These are phyloP conservation scores for Coluber constrictor DNA, from an alignment of 2,797 vertebrate species.

Conservation along the genomic window DNA sequence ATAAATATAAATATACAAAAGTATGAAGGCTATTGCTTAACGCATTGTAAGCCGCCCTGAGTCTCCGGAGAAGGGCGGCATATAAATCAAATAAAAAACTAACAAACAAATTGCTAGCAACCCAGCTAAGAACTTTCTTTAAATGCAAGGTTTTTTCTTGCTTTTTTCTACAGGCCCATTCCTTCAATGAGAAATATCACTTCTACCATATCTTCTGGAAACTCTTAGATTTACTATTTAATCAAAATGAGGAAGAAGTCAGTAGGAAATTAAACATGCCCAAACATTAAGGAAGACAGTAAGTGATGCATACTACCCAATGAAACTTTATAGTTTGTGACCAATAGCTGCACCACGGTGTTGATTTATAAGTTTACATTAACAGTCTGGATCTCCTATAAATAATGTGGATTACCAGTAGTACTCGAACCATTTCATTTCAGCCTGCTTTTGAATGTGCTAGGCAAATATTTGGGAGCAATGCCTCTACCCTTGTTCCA, in stretches of 20 bases:
- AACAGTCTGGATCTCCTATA: slow-evolving; percentile 47
- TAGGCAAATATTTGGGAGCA: neutral
- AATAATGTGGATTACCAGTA: slow-evolving; percentile 38
- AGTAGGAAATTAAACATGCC: slow-evolving; percentile 52
- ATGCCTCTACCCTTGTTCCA: neutral
- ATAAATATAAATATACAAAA: no score
- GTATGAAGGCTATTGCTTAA: no score
- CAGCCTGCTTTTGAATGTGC: slow-evolving; percentile 3
- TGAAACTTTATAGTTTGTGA: slow-evolving; percentile 49
- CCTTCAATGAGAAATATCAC: slow-evolving; percentile 47
- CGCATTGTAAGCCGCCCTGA: no score
- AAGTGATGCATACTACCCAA: slow-evolving; percentile 47
- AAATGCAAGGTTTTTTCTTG: slow-evolving; percentile 29
- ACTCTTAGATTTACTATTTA: slow-evolving; percentile 43
- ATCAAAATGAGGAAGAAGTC: slow-evolving; percentile 36
- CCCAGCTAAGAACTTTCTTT: slow-evolving; percentile 13
- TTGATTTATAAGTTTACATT: slow-evolving; percentile 54
- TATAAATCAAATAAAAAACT: no score
- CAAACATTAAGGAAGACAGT: slow-evolving; percentile 43
- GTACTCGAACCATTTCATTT: neutral
- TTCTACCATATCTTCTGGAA: slow-evolving; percentile 30
- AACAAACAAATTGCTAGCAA: neutral
- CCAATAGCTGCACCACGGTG: slow-evolving; percentile 39
- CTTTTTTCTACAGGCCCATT: slow-evolving; percentile 18
- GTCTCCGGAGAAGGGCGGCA: no score